Percentiles rank a stretch among this genome's conserved stretches.
These are phyloP conservation scores for Laterallus jamaicensis DNA, from an alignment of 2,113 vertebrate genomes.

Conservation along the genomic window DNA sequence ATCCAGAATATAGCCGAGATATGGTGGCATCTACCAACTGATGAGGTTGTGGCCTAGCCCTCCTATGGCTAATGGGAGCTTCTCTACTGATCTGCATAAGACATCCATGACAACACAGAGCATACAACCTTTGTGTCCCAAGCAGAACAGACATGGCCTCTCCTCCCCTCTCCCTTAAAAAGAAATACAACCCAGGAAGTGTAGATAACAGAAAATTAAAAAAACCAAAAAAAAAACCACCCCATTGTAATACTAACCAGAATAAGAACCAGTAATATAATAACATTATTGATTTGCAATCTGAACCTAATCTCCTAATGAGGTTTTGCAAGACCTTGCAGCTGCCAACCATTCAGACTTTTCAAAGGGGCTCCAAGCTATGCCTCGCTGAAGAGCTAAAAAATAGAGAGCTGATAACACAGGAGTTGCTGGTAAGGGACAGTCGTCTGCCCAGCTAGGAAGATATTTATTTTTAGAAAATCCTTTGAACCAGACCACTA, in stretches of 20 bases:
- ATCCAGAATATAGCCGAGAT: not conserved
- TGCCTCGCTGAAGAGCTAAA: conserved; percentile 4
- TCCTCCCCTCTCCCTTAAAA: not conserved
- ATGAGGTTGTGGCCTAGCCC: not conserved
- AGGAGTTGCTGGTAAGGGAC: conserved; percentile 37
- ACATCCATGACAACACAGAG: not conserved
- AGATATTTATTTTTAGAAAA: conserved; percentile 81
- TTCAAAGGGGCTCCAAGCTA: conserved; percentile 29
- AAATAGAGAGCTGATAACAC: conserved; percentile 52
- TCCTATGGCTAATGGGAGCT: not conserved
- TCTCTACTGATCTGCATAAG: not conserved
- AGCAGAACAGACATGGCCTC: not conserved
- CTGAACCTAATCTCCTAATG: conserved; percentile 8
- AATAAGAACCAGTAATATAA: not conserved
- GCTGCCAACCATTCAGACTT: conserved; percentile 43
- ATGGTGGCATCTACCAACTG: accelerated
- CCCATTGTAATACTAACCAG: not conserved
- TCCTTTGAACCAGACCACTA: conserved; percentile 68
- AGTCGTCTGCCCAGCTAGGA: conserved; percentile 60
- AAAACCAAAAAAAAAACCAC: not conserved
- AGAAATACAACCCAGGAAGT: not conserved
- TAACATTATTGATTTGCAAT: conserved; percentile 12
- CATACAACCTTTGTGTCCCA: not conserved
- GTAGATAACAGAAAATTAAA: not conserved
- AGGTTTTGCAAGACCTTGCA: conserved; percentile 30